Evolutionary conservation across 2,888 invertebrate species (phyloP).

Genomic region (Cordilura impudica): DNA sequence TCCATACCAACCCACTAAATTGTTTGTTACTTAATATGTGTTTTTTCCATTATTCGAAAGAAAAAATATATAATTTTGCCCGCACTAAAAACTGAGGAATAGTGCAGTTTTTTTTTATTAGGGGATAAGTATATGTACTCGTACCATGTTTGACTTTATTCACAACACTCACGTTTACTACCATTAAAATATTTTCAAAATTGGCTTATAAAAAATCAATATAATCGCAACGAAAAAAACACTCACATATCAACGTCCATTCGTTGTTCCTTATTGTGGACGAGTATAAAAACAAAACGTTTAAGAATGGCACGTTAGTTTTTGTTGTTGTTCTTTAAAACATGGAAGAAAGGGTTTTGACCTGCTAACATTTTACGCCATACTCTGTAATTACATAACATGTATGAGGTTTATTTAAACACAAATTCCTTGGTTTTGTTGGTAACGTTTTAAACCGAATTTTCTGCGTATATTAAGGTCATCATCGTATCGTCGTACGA

Average conservation of each 20-base stretch:
- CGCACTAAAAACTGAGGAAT: background rate
- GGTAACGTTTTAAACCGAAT: conserved; percentile 18
- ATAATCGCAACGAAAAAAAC: conserved; percentile 31
- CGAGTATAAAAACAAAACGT: background rate
- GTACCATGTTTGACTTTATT: background rate
- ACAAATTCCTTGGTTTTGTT: conserved; percentile 4
- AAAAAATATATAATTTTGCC: too few species aligned
- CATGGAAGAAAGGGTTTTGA: conserved; percentile 54
- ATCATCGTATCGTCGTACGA: too few species aligned
- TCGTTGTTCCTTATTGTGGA: background rate
- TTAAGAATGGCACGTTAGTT: conserved; percentile 21
- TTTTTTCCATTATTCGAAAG: background rate
- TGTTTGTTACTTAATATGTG: too few species aligned
- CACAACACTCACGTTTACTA: background rate
- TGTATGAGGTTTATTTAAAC: background rate
- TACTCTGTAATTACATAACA: conserved; percentile 60
- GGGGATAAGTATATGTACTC: background rate
- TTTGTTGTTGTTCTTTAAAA: background rate
- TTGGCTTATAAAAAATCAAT: conserved; percentile 47
- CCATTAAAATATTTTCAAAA: background rate
- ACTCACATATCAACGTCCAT: background rate
- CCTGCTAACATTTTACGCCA: conserved; percentile 51
- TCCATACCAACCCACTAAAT: background rate
- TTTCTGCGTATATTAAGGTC: too few species aligned
- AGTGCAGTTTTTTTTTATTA: background rate